phyloP scores from a whole-genome alignment of 2,888 invertebrate genomes.

The Mythimna pallens region DNA sequence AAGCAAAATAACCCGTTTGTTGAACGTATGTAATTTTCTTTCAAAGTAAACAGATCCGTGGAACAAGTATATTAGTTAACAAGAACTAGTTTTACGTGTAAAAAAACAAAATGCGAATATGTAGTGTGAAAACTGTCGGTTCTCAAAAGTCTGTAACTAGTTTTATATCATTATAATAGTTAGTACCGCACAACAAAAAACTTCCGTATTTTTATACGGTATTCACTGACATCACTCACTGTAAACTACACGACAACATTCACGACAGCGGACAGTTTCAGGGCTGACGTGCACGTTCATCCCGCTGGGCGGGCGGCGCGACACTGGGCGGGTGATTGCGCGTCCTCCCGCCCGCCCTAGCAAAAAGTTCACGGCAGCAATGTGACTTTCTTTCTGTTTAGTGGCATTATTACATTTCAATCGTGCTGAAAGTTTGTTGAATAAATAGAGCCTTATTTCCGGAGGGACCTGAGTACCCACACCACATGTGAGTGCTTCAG shows the following conservation, averaged over 20 bases:
- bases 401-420: slow-evolving; percentile 81
- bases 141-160: slow-evolving; percentile 27
- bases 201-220: slow-evolving; percentile 19
- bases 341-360: slow-evolving; percentile 79
- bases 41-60: slow-evolving; percentile 2
- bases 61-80: slow-evolving; percentile 1
- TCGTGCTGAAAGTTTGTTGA: slow-evolving; percentile 73
- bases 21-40: slow-evolving; percentile 15
- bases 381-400: slow-evolving; percentile 80
- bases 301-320: slow-evolving; percentile 81
- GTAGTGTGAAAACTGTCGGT: slow-evolving; percentile 17
- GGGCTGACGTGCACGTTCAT: slow-evolving; percentile 75
- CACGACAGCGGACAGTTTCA: slow-evolving; percentile 67
- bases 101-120: slow-evolving; percentile 8
- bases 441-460: slow-evolving; percentile 75
- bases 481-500: slow-evolving; percentile 51
- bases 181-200: slow-evolving; percentile 10
- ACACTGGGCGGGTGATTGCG: slow-evolving; percentile 85
- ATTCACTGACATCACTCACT: slow-evolving; percentile 67
- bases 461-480: slow-evolving; percentile 66
- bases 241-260: slow-evolving; percentile 70
- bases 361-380: slow-evolving; percentile 87
- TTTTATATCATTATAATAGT: background rate
- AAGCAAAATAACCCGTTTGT: slow-evolving; percentile 22
- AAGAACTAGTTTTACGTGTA: slow-evolving; percentile 20